Conservation (phyloP, 2,797 vertebrate genomes). For the Enteromius unitaeniatus region DNA sequence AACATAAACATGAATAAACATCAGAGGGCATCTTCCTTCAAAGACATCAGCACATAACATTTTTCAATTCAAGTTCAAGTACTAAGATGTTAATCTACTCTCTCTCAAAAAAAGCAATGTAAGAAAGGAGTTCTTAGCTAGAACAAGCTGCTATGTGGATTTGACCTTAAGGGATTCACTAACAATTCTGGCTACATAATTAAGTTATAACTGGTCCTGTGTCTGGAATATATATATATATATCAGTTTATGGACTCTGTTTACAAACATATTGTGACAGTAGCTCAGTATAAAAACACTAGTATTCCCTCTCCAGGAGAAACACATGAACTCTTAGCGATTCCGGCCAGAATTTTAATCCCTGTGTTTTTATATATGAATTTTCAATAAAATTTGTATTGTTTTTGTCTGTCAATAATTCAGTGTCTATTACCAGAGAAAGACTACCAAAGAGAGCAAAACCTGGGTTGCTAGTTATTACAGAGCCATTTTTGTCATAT, state of each 20-base stretch:
- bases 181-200: neutral
- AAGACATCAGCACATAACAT: neutral
- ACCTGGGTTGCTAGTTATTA: conserved; percentile 14
- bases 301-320: neutral
- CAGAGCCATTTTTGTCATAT: neutral
- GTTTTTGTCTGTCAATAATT: conserved; percentile 47
- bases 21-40: neutral
- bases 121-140: neutral
- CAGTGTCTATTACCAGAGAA: conserved; percentile 1
- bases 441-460: neutral
- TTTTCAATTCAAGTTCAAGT: neutral
- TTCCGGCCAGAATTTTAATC: neutral
- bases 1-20: neutral
- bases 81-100: neutral
- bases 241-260: conserved; percentile 1
- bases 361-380: conserved; percentile 15
- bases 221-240: conserved; percentile 4
- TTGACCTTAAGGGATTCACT: neutral
- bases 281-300: conserved; percentile 2
- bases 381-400: conserved; percentile 36
- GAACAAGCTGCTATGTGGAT: neutral
- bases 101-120: neutral
- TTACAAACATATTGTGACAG: neutral
- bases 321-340: neutral
- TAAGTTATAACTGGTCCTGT: neutral